Conservation (phyloP, 1,140 invertebrate genomes). For the Nylanderia fulva region DNA sequence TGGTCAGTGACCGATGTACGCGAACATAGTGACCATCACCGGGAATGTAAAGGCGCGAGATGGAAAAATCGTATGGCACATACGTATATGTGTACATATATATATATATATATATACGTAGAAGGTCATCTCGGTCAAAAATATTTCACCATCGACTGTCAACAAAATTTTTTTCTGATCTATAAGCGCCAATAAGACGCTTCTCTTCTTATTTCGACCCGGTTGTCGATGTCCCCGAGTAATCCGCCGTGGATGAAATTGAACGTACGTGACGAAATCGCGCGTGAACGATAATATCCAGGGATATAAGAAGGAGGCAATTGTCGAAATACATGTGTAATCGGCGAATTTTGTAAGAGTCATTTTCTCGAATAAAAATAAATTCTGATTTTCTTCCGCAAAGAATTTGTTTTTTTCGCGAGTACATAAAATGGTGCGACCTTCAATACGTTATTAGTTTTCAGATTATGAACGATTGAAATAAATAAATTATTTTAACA, state of each 20-base stretch:
- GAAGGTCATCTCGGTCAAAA: no score
- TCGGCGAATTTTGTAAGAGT: not conserved
- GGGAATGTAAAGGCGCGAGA: not conserved
- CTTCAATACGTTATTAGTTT: not conserved
- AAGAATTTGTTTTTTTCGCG: not conserved
- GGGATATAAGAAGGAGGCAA: not conserved
- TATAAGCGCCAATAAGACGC: no score
- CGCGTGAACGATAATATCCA: not conserved
- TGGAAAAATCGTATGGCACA: not conserved
- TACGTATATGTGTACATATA: no score
- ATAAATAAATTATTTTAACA: not conserved
- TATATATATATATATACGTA: no score
- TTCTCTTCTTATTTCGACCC: no score
- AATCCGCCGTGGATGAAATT: slow-evolving; percentile 56
- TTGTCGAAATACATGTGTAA: not conserved
- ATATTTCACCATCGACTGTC: no score
- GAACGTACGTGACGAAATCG: slow-evolving; percentile 47
- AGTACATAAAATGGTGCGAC: not conserved
- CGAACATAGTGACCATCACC: slow-evolving; percentile 5
- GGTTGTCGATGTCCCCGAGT: slow-evolving; percentile 51
- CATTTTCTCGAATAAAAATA: not conserved
- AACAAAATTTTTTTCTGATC: not conserved
- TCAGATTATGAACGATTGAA: not conserved
- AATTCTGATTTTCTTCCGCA: not conserved
- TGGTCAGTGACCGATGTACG: slow-evolving; percentile 15